phyloP scores from a whole-genome alignment of 2,888 invertebrate species.

The Cybosia mesomella region DNA sequence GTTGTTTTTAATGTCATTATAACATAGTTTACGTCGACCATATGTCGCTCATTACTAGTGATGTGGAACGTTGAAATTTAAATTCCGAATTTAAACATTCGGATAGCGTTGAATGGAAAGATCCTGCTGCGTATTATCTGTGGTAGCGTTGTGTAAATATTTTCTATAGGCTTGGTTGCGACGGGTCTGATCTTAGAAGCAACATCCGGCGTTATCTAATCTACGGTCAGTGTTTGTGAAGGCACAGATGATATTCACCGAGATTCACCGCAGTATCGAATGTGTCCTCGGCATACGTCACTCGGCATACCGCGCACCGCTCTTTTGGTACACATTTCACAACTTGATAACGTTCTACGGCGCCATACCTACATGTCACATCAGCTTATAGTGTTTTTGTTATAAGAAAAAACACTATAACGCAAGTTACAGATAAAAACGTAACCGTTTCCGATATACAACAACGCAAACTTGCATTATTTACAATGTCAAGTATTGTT shows the following conservation, averaged over 20 bases:
- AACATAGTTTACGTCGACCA: conserved; percentile 67
- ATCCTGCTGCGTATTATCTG: conserved; percentile 59
- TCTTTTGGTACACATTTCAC: conserved; percentile 52
- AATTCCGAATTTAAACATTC: conserved; percentile 32
- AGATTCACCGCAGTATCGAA: conserved; percentile 67
- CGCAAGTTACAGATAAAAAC: conserved; percentile 49
- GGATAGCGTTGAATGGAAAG: conserved; percentile 54
- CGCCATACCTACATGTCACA: conserved; percentile 51
- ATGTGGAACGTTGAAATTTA: conserved; percentile 30
- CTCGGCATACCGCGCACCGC: conserved; percentile 23
- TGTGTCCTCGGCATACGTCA: conserved; percentile 47
- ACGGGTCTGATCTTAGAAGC: conserved; percentile 66
- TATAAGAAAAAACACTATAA: conserved; percentile 46
- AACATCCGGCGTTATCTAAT: conserved; percentile 85
- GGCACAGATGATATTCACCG: conserved; percentile 70
- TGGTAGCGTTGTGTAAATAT: conserved; percentile 59
- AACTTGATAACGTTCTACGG: conserved; percentile 47
- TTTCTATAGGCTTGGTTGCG: conserved; percentile 55
- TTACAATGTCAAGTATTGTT: conserved; percentile 69
- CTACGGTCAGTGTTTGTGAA: conserved; percentile 83
- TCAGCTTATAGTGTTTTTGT: conserved; percentile 51
- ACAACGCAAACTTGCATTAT: conserved; percentile 49
- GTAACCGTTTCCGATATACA: conserved; percentile 49
- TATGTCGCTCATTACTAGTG: conserved; percentile 58
- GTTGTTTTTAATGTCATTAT: conserved; percentile 69